Base-by-base conservation (phyloP, 2,113 vertebrate genomes). In the Hippocampus abdominalis region DNA sequence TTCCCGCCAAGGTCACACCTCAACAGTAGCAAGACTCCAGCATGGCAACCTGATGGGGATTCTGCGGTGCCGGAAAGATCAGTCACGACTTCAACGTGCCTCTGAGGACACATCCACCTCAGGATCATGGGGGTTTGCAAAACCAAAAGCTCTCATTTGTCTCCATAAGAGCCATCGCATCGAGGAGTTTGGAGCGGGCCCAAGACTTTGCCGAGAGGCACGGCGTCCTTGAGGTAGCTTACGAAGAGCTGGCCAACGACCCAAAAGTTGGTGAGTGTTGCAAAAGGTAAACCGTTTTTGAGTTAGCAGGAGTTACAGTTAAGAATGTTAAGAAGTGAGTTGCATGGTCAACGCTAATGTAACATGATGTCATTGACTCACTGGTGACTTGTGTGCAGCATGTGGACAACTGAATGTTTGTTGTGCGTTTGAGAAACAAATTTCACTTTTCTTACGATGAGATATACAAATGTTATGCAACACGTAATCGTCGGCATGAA, bases 31-130 rank as follows among this genome's bases (percentile, higher is more conserved):
- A 67, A 54, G 51, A 49, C 48, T 73, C 64, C 59, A 83, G 82
- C 27, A 93, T 93, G 92, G 88, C 91, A 8, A 89, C 92, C 0
- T 80, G 81, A 48, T 94, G 93, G 93, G 93, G 93, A 12, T 81
- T 93, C 48, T 91, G 93, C 54, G 88, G 92, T 0, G 91, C 78
- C 0, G 93, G 94, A 23, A 90, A 91, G 49, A 94, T 94, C 86
- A 81, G 91, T 86, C 83, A 88, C 27, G 92, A 95, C 63, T 95
- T 94, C 78, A 80, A 89, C 2, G 85, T 90, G 18, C 85, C 88
- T 51, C 72, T 93, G 83, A 87, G 81, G 81, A 89, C 87, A 2
- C 90, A 93, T 51, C 84, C 93, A 21, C 67, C 77, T 1, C 80
- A 83, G 36, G 91, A 94, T 66, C 94, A 94, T 69, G 85, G 92